Conservation (phyloP, 2,113 vertebrate genomes). For the Pyrgilauda ruficollis region DNA sequence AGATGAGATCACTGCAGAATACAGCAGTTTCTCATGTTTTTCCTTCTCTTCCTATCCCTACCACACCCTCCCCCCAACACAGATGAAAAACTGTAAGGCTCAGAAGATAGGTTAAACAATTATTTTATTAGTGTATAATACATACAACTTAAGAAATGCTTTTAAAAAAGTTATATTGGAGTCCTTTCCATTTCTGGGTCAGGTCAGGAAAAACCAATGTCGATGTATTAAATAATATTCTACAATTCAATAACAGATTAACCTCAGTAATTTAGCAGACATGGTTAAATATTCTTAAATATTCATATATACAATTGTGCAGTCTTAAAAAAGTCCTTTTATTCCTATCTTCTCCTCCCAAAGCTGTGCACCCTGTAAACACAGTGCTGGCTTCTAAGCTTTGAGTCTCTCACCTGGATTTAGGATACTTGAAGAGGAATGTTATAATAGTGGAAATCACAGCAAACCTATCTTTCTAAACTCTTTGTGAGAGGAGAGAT, state of each 20-base stretch:
- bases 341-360: constrained; percentile 9
- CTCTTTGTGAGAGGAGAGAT: not conserved
- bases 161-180: constrained; percentile 43
- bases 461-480: not conserved
- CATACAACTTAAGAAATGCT: constrained; percentile 60
- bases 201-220: constrained; percentile 31
- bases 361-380: not conserved
- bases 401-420: not conserved
- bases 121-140: constrained; percentile 59
- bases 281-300: constrained; percentile 51
- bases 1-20: not conserved
- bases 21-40: not conserved
- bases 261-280: constrained; percentile 26
- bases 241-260: constrained; percentile 34
- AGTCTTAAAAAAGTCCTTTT: constrained; percentile 11
- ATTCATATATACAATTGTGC: constrained; percentile 29
- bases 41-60: not conserved
- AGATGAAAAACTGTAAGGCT: not conserved
- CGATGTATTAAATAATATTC: constrained; percentile 42
- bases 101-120: not conserved
- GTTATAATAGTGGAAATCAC: not conserved
- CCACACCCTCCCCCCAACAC: not conserved
- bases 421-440: constrained; percentile 21
- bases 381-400: constrained; percentile 25
- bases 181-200: constrained; percentile 52